Conservation (phyloP, 2,113 vertebrate species). For the Pyxicephalus adspersus region DNA sequence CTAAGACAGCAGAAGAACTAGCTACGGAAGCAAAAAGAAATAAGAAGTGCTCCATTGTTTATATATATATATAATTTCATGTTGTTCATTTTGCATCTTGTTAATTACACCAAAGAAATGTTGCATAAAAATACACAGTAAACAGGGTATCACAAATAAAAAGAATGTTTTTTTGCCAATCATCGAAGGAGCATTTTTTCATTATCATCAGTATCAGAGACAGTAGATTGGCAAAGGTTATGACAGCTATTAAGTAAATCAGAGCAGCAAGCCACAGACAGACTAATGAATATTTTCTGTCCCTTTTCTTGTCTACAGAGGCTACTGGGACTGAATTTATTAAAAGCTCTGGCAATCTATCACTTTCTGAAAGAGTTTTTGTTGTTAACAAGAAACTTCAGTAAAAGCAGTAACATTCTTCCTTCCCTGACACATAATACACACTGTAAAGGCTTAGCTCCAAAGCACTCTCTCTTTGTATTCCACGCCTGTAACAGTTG, state of each 20-base stretch:
- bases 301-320: not conserved
- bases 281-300: not conserved
- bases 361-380: not conserved
- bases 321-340: not conserved
- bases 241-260: slow-evolving; percentile 5
- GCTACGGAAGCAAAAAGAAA: no score
- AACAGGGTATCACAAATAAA: not conserved
- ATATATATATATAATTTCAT: not conserved
- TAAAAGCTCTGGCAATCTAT: not conserved
- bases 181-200: not conserved
- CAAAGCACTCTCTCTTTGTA: no score
- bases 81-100: not conserved
- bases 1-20: no score
- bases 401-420: no score
- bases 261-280: not conserved
- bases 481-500: no score
- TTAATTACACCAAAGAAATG: not conserved
- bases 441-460: no score
- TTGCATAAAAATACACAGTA: not conserved
- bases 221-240: not conserved
- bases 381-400: no score
- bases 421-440: no score
- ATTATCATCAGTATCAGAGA: not conserved
- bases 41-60: no score
- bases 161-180: not conserved